phyloP scores from a whole-genome alignment of 23 tunicate species.

The Halocynthia aurantium region DNA sequence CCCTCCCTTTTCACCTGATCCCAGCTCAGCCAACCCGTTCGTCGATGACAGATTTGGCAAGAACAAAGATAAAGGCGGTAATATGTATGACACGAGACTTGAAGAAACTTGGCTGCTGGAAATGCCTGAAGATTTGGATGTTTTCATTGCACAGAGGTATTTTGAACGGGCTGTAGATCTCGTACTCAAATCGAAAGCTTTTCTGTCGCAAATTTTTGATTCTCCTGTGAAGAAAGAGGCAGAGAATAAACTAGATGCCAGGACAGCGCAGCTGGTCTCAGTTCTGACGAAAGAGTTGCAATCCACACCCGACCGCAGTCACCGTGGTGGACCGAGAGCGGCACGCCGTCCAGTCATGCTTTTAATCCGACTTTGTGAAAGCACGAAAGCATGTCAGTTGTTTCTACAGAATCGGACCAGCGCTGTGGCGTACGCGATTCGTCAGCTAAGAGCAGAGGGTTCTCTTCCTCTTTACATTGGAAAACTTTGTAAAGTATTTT shows the following conservation, averaged over 20 bases:
- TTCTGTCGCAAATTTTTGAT: constrained; percentile 23
- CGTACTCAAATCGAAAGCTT: constrained; percentile 45
- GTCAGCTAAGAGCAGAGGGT: constrained; percentile 83
- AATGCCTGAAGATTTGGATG: constrained; percentile 97
- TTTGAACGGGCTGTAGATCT: constrained; percentile 82
- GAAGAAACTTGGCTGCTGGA: constrained; percentile 67
- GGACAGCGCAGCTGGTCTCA: constrained; percentile 60
- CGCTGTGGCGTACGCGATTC: constrained; percentile 67
- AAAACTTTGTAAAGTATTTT: constrained; percentile 87
- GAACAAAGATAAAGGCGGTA: background rate
- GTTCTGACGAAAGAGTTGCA: constrained; percentile 69
- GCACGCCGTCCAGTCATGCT: constrained; percentile 73
- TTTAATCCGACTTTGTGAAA: constrained; percentile 59
- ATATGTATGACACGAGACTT: constrained; percentile 27
- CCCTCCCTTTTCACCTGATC: constrained; percentile 33
- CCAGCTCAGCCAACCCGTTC: constrained; percentile 3
- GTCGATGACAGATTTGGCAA: background rate
- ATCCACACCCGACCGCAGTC: constrained; percentile 78
- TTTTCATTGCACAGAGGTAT: constrained; percentile 84
- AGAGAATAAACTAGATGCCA: constrained; percentile 31
- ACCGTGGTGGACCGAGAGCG: constrained; percentile 81
- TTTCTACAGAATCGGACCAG: constrained; percentile 68
- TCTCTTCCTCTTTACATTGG: constrained; percentile 60
- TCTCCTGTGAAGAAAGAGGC: constrained; percentile 34
- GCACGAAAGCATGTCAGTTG: constrained; percentile 80